Base-by-base conservation (phyloP, 2,797 vertebrate genomes). In the Artibeus lituratus region DNA sequence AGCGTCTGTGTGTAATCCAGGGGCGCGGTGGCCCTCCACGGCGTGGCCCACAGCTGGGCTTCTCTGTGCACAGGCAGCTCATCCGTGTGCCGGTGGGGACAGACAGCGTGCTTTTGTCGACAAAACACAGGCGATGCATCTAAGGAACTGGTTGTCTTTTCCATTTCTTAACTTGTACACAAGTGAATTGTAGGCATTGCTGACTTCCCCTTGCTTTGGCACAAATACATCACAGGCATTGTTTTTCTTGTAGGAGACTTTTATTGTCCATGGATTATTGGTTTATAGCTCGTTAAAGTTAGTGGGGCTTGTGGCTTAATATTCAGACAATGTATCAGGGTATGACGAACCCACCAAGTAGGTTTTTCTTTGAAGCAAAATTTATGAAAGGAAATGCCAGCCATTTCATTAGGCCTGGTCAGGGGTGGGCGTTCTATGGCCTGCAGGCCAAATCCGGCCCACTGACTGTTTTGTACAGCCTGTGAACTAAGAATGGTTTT, bases 311-410 rank as follows among this genome's bases (percentile, higher is more conserved):
- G 57, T 55, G 16, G 78, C 73, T 73, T 91, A 35, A 49, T 37
- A 51, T 57, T 82, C 53, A 69, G 62, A 67, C 39, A n/a, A 51
- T 42, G 62, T 44, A 47, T 81, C n/a, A 24, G 32, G 22, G 2
- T 19, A 7, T 49, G 32, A 39, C 1, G 10, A 49, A 51, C 26
- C 19, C 16, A 72, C 19, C 39, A 32, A 21, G 18, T 78, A 44
- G 35, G 51, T 78, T 89, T 93, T 91, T 62, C 62, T 80, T n/a
- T 44, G 35, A 94, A 82, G 59, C 22, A 47, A 95, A 87, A 59
- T 67, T 47, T 10, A 14, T 4, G 8, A 93, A 67, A 73, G 5
- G 4, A 32, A 69, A 35, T 29, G 15, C 24, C 44, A n/a, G 49
- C 55, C 55, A 22, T 55, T 80, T 86, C 10, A 24, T 39, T 18